A percentile compares a stretch with the other conserved stretches of the same genome.
Conservation (phyloP, 2,797 vertebrate genomes). For the Oreortyx pictus region DNA sequence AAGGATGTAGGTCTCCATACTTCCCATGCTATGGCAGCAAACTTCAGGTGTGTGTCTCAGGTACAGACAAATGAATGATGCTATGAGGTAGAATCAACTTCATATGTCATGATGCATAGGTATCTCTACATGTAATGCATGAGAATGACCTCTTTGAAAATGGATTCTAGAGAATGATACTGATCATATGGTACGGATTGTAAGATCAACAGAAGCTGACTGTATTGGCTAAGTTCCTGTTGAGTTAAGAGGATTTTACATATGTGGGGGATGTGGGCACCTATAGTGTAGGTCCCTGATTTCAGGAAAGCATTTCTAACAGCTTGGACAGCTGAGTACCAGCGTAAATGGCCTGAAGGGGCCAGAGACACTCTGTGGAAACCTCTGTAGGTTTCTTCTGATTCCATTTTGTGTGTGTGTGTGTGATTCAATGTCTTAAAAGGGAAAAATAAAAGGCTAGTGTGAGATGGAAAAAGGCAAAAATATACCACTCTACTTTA, state of each 20-base stretch:
- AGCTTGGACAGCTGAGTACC: background rate
- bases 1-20: background rate
- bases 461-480: background rate
- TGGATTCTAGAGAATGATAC: background rate
- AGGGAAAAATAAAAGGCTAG: background rate
- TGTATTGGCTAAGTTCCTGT: background rate
- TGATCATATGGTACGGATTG: rapidly evolving
- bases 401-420: background rate
- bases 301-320: background rate
- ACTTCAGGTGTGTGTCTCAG: background rate
- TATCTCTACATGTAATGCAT: background rate
- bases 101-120: background rate
- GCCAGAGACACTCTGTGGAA: background rate
- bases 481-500: background rate
- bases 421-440: background rate
- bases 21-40: background rate
- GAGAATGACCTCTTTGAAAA: background rate
- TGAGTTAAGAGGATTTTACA: background rate
- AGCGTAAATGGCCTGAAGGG: background rate
- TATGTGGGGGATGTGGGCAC: background rate
- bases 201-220: background rate
- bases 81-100: background rate
- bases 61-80: background rate
- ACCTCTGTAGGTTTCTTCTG: background rate
- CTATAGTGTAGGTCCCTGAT: background rate